Conservation (phyloP, 2,797 vertebrate species). For the Squalus acanthias region DNA sequence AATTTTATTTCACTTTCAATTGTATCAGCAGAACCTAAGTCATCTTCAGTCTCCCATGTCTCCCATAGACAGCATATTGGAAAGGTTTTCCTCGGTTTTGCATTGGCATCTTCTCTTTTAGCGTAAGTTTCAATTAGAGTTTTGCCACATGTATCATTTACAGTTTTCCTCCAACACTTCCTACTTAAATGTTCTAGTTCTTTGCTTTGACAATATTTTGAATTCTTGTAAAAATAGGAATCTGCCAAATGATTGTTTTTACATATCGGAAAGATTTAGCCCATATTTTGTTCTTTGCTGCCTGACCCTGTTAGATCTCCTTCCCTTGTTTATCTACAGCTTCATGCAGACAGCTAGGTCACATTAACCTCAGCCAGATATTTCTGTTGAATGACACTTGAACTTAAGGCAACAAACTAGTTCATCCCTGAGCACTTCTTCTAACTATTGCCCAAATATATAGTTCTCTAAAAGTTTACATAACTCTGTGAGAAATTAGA, state of each 20-base stretch:
- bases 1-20: not conserved
- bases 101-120: not conserved
- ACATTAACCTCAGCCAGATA: not conserved
- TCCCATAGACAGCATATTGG: not conserved
- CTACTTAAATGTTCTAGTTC: not conserved
- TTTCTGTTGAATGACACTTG: not conserved
- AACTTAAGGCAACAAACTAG: not conserved
- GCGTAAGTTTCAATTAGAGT: not conserved
- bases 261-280: not conserved
- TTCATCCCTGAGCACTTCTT: not conserved
- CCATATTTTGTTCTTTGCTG: not conserved
- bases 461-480: not conserved
- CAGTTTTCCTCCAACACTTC: not conserved
- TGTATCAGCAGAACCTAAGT: not conserved
- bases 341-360: not conserved
- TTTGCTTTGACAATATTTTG: not conserved
- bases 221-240: not conserved
- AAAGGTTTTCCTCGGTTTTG: not conserved
- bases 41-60: not conserved
- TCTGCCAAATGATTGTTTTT: not conserved
- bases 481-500: not conserved
- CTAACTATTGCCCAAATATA: not conserved
- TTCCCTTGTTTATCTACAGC: not conserved
- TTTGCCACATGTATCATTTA: not conserved
- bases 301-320: not conserved